phyloP scores from a whole-genome alignment of 2,888 invertebrate genomes.

The Linnaemya tessellans region DNA sequence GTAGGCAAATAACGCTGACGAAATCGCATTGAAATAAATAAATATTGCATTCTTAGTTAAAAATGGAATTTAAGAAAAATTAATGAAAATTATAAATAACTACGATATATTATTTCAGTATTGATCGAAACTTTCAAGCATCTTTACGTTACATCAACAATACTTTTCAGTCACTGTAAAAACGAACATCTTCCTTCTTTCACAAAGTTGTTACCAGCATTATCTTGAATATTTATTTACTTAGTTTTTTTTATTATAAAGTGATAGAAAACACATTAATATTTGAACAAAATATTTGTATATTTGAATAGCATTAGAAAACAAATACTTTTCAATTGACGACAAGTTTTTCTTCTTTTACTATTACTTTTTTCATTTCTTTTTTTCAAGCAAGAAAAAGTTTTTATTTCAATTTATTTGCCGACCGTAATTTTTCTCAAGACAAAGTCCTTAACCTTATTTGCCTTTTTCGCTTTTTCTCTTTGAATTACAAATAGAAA shows the following conservation, averaged over 20 bases:
- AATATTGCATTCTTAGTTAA: too few species aligned
- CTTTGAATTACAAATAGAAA: constrained; percentile 6
- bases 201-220: neutral
- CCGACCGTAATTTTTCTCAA: neutral
- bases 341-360: neutral
- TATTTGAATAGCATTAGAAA: constrained; percentile 17
- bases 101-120: too few species aligned
- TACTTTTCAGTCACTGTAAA: too few species aligned
- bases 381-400: neutral
- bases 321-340: constrained; percentile 34
- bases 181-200: neutral
- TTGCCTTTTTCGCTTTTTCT: constrained; percentile 4
- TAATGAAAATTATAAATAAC: too few species aligned
- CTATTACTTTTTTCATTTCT: neutral
- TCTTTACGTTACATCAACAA: too few species aligned
- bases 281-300: constrained; percentile 21
- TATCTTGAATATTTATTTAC: constrained; percentile 4
- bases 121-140: too few species aligned
- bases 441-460: constrained; percentile 58
- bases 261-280: constrained; percentile 49
- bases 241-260: constrained; percentile 12
- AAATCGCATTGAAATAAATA: too few species aligned
- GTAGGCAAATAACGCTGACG: too few species aligned
- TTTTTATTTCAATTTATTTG: constrained; percentile 29
- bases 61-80: too few species aligned